A percentile compares a stretch with the other conserved stretches of the same genome.
Conservation (phyloP, 2,113 vertebrate genomes). For the Hippocampus mohnikei region DNA sequence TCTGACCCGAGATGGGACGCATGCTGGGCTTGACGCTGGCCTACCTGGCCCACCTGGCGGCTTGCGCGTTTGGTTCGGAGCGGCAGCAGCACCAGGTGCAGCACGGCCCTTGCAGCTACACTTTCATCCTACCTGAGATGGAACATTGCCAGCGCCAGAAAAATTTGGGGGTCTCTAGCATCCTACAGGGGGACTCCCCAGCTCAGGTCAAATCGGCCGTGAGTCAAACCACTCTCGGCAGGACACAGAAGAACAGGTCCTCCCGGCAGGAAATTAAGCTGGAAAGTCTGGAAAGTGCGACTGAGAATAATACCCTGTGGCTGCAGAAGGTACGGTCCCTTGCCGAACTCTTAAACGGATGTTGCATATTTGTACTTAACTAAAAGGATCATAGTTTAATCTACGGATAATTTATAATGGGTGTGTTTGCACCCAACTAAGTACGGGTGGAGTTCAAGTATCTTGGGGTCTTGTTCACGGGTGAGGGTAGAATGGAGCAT, state of each 20-base stretch:
- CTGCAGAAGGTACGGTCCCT: slow-evolving; percentile 74
- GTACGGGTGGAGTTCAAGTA: too few species aligned
- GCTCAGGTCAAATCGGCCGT: slow-evolving; percentile 28
- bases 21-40: slow-evolving; percentile 50
- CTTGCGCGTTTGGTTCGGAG: slow-evolving; percentile 42
- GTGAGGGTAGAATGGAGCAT: too few species aligned
- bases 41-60: slow-evolving; percentile 62
- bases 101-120: slow-evolving; percentile 79
- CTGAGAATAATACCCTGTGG: slow-evolving; percentile 83
- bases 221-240: slow-evolving; percentile 30
- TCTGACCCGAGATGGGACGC: slow-evolving; percentile 58
- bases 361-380: neutral
- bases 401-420: too few species aligned
- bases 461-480: too few species aligned
- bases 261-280: slow-evolving; percentile 72
- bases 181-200: slow-evolving; percentile 75
- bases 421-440: too few species aligned
- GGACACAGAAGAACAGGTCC: slow-evolving; percentile 46
- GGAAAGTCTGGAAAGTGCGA: slow-evolving; percentile 72
- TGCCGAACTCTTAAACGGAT: neutral
- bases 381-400: too few species aligned
- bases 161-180: slow-evolving; percentile 72
- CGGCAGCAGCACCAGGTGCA: slow-evolving; percentile 73
- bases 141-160: slow-evolving; percentile 62
- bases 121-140: slow-evolving; percentile 79